Evolutionary conservation across 2,888 invertebrate genomes (phyloP), one percentile per base, ranked within the genome.

Genomic region (Leptothorax acervorum): DNA sequence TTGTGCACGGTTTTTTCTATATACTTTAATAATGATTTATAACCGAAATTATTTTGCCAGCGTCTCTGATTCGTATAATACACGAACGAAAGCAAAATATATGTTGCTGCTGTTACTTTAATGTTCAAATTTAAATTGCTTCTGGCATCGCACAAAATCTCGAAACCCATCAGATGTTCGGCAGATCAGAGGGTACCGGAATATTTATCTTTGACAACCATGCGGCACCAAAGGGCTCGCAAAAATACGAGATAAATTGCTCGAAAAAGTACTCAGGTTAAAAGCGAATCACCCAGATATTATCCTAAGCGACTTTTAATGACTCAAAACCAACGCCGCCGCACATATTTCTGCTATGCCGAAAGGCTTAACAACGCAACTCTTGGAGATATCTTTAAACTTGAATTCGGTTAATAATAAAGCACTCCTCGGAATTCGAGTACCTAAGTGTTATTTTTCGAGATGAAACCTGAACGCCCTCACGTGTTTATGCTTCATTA

Each of bases 231-330:
- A 57, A 78, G 18, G 55, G 53, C 51, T 9, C 78, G 87, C 85
- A 85, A 81, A 88, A 89, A 91, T 90, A 89, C 83, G 85, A 90
- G 87, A 90, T 88, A 90, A 92, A 92, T 91, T 90, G 90, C 88
- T 78, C 65, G 84, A 85, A 89, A 89, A 87, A 86, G 86, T 76
- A 79, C 75, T 85, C 85, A 76, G 82, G 74, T 90, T 84, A 89
- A 90, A 90, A 90, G 90, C 91, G 90, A 92, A 92, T 93, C 91
- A 87, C 85, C 90, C 90, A 84, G 90, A 91, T 92, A 93, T 92
- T 93, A 94, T 92, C 93, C 93, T 94, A 94, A 94, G 93, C 93
- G 93, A 94, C 91, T 93, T 90, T 94, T 94, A 94, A 94, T 93
- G 94, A 91, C 92, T 89, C 74, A 87, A 90, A 89, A 87, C 78